phyloP scores from a whole-genome alignment of 2,113 vertebrate species.

The Diglossa brunneiventris region DNA sequence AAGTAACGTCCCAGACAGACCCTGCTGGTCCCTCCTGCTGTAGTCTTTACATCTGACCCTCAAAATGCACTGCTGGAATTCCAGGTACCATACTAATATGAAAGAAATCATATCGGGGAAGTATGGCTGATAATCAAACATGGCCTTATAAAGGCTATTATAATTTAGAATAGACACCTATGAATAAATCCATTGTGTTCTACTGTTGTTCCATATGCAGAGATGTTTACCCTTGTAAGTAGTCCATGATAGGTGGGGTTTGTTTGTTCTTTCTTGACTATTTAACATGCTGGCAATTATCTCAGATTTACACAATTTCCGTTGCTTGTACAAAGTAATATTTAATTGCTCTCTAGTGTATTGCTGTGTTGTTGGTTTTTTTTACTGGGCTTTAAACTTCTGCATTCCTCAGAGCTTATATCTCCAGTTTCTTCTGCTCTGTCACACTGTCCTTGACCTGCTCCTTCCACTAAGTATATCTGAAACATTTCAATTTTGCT shows the following conservation, averaged over 20 bases:
- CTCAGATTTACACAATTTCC: not conserved
- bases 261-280: not conserved
- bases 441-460: not conserved
- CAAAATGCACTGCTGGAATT: not conserved
- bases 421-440: not conserved
- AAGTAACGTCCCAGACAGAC: rapidly evolving
- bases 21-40: not conserved
- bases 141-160: not conserved
- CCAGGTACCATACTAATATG: not conserved
- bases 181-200: not conserved
- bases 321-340: not conserved
- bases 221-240: not conserved
- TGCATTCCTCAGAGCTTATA: not conserved
- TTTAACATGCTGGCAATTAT: not conserved
- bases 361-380: not conserved
- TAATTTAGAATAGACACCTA: not conserved
- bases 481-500: not conserved
- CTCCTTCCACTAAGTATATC: not conserved
- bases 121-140: not conserved
- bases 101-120: not conserved
- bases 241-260: not conserved
- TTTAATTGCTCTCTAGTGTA: not conserved
- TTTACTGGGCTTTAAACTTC: not conserved
- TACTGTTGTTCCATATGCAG: not conserved
- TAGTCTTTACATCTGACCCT: not conserved